phyloP scores from a whole-genome alignment of 2,888 invertebrate genomes.

The Orthosia cruda region DNA sequence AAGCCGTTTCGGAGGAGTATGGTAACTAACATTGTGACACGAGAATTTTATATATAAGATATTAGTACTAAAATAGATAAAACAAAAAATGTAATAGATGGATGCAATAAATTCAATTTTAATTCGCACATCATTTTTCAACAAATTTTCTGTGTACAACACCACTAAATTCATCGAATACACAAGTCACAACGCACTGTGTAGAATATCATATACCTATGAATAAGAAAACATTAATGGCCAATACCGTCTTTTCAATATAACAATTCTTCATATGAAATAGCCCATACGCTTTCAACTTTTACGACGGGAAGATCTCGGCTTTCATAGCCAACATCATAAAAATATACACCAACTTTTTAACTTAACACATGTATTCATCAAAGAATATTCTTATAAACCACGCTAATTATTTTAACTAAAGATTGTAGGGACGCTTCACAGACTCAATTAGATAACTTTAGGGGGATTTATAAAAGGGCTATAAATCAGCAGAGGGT shows the following conservation, averaged over 20 bases:
- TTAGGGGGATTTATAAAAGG: slow-evolving; percentile 88
- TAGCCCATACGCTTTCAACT: slow-evolving; percentile 13
- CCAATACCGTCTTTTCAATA: slow-evolving; percentile 6
- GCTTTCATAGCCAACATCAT: slow-evolving; percentile 27
- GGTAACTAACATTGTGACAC: too few species aligned
- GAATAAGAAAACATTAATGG: slow-evolving; percentile 2
- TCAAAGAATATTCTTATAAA: slow-evolving; percentile 82
- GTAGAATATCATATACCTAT: background rate
- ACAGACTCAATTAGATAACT: slow-evolving; percentile 89
- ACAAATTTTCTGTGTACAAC: background rate
- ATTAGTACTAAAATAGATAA: too few species aligned
- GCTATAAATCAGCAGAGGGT: slow-evolving; percentile 88
- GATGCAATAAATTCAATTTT: too few species aligned
- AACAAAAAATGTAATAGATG: too few species aligned
- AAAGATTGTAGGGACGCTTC: slow-evolving; percentile 82
- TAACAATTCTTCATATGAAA: background rate
- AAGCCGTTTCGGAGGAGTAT: too few species aligned
- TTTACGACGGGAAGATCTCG: slow-evolving; percentile 57
- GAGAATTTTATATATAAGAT: too few species aligned
- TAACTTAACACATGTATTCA: slow-evolving; percentile 61
- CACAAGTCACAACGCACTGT: background rate
- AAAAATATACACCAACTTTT: slow-evolving; percentile 62
- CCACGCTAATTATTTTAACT: slow-evolving; percentile 86
- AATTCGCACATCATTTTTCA: background rate
- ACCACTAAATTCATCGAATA: background rate